A percentile compares a stretch with the other conserved stretches of the same genome.
These are phyloP conservation scores for Rhabdornis inornatus DNA, from an alignment of 2,113 vertebrate species.

Conservation along the genomic window DNA sequence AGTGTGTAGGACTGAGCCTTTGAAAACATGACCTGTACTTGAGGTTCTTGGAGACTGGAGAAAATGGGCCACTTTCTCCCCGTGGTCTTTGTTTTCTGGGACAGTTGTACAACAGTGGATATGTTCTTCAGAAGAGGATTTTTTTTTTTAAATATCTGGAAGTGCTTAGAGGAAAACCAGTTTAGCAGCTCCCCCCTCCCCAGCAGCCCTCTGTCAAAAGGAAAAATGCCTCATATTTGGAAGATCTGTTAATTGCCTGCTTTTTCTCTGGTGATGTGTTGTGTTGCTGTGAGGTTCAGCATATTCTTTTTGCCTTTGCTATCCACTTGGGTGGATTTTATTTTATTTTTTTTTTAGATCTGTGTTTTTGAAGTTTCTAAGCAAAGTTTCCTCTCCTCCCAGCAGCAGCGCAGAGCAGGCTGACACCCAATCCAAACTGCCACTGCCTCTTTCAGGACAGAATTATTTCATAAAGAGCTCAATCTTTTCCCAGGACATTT, in stretches of 20 bases:
- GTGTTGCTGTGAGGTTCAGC: background rate
- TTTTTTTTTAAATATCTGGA: background rate
- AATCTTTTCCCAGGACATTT: constrained; percentile 12
- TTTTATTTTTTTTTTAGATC: background rate
- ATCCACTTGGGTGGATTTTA: background rate
- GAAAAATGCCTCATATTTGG: background rate
- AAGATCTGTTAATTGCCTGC: background rate
- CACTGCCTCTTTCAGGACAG: background rate
- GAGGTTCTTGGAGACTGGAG: constrained; percentile 44
- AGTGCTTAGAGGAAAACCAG: constrained; percentile 13
- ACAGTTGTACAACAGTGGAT: constrained; percentile 46
- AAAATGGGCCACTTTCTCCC: constrained; percentile 77
- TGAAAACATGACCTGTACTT: constrained; percentile 35
- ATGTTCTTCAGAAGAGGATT: background rate
- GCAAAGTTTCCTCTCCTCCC: constrained; percentile 52
- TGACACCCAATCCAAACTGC: constrained; percentile 26
- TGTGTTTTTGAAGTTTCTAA: constrained; percentile 23
- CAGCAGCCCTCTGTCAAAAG: background rate
- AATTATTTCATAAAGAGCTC: constrained; percentile 19
- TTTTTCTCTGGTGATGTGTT: background rate
- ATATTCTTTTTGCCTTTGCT: background rate
- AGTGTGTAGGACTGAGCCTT: background rate
- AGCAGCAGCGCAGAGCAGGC: background rate
- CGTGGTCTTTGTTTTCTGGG: constrained; percentile 79
- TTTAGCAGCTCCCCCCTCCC: background rate